phyloP scores from a whole-genome alignment of 1,140 invertebrate species.

The Panulirus ornatus region DNA sequence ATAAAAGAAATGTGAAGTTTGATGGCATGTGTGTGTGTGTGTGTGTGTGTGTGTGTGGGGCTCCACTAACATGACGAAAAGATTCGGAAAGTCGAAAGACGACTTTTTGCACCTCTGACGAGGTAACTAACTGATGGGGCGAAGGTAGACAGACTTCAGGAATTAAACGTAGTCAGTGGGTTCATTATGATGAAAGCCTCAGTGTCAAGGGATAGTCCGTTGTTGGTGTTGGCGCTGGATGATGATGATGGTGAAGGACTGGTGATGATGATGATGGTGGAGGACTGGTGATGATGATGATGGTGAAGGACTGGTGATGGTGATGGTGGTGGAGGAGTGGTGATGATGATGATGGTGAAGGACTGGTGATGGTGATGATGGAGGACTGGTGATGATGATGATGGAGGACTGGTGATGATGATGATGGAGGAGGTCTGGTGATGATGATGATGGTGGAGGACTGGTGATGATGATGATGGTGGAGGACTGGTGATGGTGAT shows the following conservation, averaged over 20 bases:
- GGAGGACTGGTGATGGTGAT: not conserved
- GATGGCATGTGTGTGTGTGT: no score
- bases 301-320: no score
- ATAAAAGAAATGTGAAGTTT: no score
- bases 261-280: not conserved
- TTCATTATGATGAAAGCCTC: not conserved
- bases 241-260: not conserved
- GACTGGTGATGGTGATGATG: not conserved
- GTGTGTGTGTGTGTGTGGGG: no score
- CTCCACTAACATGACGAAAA: conserved; percentile 21
- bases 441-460: not conserved
- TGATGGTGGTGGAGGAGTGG: no score
- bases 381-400: not conserved
- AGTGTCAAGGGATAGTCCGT: conserved; percentile 8
- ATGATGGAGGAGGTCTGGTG: not conserved
- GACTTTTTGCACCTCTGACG: conserved; percentile 38
- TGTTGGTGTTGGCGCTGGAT: not conserved
- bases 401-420: not conserved
- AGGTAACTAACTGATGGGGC: conserved; percentile 25
- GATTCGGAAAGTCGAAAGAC: conserved; percentile 34
- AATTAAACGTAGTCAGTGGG: conserved; percentile 18
- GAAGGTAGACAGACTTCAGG: not conserved
- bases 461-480: not conserved
- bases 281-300: no score
- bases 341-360: no score